phyloP scores from a whole-genome alignment of 1,140 invertebrate species.

The Trachymyrmex septentrionalis region DNA sequence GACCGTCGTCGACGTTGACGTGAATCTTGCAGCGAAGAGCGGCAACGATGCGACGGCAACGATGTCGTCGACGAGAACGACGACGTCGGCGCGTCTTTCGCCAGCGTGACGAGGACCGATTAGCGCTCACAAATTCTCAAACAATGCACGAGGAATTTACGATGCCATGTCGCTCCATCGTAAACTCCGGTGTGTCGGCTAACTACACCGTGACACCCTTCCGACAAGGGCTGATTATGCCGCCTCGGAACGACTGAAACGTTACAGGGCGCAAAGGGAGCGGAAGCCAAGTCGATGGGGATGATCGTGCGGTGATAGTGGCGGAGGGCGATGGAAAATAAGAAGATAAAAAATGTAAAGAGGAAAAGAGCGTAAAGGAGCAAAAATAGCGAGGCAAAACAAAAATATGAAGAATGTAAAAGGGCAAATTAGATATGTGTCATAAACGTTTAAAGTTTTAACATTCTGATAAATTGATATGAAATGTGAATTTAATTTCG shows the following conservation, averaged over 20 bases:
- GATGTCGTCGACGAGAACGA: background rate
- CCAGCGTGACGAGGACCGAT: slow-evolving; percentile 45
- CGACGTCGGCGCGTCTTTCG: slow-evolving; percentile 32
- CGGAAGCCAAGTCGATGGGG: slow-evolving; percentile 17
- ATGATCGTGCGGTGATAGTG: background rate
- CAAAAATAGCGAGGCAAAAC: background rate
- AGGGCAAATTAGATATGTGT: no score
- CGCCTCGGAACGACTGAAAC: slow-evolving; percentile 15
- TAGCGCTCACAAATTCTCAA: slow-evolving; percentile 57
- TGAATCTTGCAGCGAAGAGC: slow-evolving; percentile 42
- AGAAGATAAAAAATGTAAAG: background rate
- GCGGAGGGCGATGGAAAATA: background rate
- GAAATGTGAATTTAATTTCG: no score
- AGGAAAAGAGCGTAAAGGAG: background rate
- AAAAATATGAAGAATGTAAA: no score
- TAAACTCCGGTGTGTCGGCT: slow-evolving; percentile 49
- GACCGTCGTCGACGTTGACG: slow-evolving; percentile 34
- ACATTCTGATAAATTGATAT: no score
- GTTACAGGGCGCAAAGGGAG: slow-evolving; percentile 24
- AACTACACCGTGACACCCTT: slow-evolving; percentile 50
- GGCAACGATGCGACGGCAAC: slow-evolving; percentile 34
- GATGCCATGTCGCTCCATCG: slow-evolving; percentile 44
- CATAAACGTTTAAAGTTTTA: no score
- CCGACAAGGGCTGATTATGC: slow-evolving; percentile 48
- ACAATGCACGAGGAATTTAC: slow-evolving; percentile 63